phyloP scores from a whole-genome alignment of 2,888 invertebrate genomes.

The Encarsia formosa region DNA sequence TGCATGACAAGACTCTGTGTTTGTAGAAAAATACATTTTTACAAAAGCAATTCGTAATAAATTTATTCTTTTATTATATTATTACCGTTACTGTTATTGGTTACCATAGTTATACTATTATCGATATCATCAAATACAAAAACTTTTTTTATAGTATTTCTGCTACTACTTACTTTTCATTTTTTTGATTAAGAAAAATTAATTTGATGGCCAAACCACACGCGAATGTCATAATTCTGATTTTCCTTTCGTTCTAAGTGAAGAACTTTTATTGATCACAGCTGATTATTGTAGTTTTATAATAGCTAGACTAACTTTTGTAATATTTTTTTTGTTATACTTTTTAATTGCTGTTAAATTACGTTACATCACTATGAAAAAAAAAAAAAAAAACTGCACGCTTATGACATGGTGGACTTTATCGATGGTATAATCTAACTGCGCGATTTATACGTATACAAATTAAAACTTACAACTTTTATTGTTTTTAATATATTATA shows the following conservation, averaged over 20 bases:
- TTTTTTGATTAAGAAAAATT: no score
- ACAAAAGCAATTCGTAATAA: constrained; percentile 33
- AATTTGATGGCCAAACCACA: no score
- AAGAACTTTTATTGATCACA: no score
- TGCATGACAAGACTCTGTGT: constrained; percentile 51
- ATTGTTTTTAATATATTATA: constrained; percentile 28
- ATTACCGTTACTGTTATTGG: constrained; percentile 24
- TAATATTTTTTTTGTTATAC: background rate
- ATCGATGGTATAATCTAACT: constrained; percentile 36
- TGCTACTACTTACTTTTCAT: no score
- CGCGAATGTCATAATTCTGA: no score
- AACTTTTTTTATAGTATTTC: no score
- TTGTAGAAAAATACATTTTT: constrained; percentile 43
- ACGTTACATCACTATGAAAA: constrained; percentile 14
- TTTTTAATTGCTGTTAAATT: background rate
- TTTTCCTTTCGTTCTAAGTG: no score
- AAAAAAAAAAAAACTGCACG: no score
- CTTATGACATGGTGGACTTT: constrained; percentile 44
- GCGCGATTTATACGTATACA: constrained; percentile 34
- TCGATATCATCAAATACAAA: constrained; percentile 8
- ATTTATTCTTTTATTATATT: constrained; percentile 23
- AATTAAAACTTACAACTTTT: constrained; percentile 28
- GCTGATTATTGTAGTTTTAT: no score
- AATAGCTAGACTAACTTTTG: no score
- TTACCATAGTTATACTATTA: constrained; percentile 15